phyloP scores from a whole-genome alignment of 92 coral and sea anemone species.

The Palythoa grandis region DNA sequence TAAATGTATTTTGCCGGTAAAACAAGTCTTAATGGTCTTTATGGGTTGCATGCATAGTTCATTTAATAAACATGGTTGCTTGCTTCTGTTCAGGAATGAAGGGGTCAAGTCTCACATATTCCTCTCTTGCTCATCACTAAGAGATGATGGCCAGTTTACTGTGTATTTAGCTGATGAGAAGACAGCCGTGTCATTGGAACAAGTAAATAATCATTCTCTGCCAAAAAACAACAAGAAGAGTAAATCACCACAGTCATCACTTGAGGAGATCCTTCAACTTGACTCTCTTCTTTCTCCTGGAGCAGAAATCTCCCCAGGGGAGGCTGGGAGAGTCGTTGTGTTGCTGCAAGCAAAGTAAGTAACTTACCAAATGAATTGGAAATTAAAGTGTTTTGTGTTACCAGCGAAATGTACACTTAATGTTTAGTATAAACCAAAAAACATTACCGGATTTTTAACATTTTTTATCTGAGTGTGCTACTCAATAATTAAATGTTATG shows the following conservation, averaged over 20 bases:
- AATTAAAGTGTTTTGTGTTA: not conserved
- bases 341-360: slow-evolving; percentile 80
- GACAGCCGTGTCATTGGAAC: not conserved
- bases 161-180: slow-evolving; percentile 37
- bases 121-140: slow-evolving; percentile 63
- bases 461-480: no score
- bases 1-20: no score
- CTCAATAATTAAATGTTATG: no score
- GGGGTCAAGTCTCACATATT: slow-evolving; percentile 50
- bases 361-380: not conserved
- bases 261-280: slow-evolving; percentile 25
- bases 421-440: not conserved
- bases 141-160: slow-evolving; percentile 73
- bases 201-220: not conserved
- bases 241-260: not conserved
- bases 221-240: not conserved
- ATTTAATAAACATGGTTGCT: not conserved
- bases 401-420: not conserved
- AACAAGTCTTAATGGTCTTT: no score
- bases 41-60: no score
- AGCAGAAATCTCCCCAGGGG: slow-evolving; percentile 57
- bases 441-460: no score
- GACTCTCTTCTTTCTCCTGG: slow-evolving; percentile 60
- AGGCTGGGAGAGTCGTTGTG: slow-evolving; percentile 51
- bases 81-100: slow-evolving; percentile 49